Base-by-base conservation (phyloP, 2,888 invertebrate genomes). In the Synanthedon vespiformis region DNA sequence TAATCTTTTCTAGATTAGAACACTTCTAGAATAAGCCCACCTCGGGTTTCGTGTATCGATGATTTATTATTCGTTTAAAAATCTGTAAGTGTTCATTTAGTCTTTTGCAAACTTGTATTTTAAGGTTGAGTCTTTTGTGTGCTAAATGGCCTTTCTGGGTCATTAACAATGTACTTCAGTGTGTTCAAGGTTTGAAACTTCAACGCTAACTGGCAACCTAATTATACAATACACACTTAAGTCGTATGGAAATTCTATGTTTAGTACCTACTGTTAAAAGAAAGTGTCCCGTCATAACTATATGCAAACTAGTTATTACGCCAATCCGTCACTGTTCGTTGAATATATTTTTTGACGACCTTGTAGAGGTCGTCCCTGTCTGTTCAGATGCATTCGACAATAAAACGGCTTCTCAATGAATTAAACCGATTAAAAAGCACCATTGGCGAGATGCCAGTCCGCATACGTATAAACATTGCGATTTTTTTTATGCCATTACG, bases 351-450 rank as follows among this genome's bases (percentile, higher is more conserved):
- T 69, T 61, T 57, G 54, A 53, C 68, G 77, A 85, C 86, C 86
- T 85, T 86, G 78, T 51, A 55, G 74, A 78, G 84, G 84, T 86
- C 83, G 74, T 65, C 63, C 57, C 62, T 73, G 74, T 78, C 79
- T 75, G 74, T 77, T 73, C 71, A 65, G 75, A 76, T 70, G 66
- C 72, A 72, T 68, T 71, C 70, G 67, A 70, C 76, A 70, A 81
- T 84, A 83, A 79, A 84, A 64, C 74, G 71, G 75, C 77, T 72
- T 76, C 74, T 83, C 74, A 85, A 85, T 85, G 85, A 84, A 83
- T 82, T 74, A 64, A 79, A 83, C 74, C 72, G 78, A 83, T 83
- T 85, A 83, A 85, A 83, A 85, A 83, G 70, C 78, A 77, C 74
- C 72, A 77, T 75, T 87, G 86, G 86, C 74, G 54, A 53, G 44